Evolutionary conservation across 1,140 invertebrate species (phyloP).

Genomic region (Drosophila lini): DNA sequence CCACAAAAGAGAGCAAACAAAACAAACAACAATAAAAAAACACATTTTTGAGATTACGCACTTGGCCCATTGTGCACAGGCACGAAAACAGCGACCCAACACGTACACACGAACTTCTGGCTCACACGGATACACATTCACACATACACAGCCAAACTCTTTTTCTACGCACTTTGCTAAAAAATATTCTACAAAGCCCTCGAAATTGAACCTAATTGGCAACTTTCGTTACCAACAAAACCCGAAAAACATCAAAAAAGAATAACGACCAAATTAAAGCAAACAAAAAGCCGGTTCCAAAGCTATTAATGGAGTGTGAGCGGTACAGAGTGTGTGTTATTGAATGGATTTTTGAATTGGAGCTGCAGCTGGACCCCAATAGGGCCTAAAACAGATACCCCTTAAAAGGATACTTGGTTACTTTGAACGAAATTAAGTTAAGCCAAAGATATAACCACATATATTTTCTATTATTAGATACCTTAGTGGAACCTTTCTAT

Average conservation of each 20-base stretch:
- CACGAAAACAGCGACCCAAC: slow-evolving; percentile 12
- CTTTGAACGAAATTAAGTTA: not conserved
- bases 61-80: slow-evolving; percentile 27
- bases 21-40: slow-evolving; percentile 53
- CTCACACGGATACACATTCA: slow-evolving; percentile 19
- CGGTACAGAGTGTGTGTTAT: not conserved
- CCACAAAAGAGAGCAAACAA: slow-evolving; percentile 20
- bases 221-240: slow-evolving; percentile 65
- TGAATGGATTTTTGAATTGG: slow-evolving; percentile 22
- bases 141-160: slow-evolving; percentile 25
- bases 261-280: slow-evolving; percentile 63
- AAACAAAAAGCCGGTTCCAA: slow-evolving; percentile 78
- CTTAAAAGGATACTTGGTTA: not conserved
- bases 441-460: not conserved
- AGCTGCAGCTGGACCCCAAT: slow-evolving; percentile 14
- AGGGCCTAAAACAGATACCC: not conserved
- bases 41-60: slow-evolving; percentile 71
- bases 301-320: slow-evolving; percentile 24
- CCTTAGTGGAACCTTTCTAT: not conserved
- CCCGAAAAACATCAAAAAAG: slow-evolving; percentile 36
- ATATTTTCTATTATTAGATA: too few species aligned
- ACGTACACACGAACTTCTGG: slow-evolving; percentile 6
- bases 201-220: slow-evolving; percentile 60
- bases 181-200: slow-evolving; percentile 48
- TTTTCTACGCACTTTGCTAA: slow-evolving; percentile 68